phyloP scores from a whole-genome alignment of 1,140 invertebrate species.

The Tetramorium parvispinum region DNA sequence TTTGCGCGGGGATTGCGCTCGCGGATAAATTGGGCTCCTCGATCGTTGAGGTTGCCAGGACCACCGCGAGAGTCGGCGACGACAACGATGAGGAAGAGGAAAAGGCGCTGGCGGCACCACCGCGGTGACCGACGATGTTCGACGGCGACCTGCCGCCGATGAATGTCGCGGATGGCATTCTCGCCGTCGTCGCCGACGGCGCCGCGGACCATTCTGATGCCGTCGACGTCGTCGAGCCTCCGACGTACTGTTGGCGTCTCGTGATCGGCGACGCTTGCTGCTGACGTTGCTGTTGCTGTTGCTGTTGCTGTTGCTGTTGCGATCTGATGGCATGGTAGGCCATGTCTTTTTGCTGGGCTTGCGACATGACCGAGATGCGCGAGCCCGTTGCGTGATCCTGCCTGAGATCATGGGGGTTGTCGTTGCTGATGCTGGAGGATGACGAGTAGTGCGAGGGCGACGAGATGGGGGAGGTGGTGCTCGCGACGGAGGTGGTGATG shows the following conservation, averaged over 20 bases:
- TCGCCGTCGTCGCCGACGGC: conserved; percentile 64
- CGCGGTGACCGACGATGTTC: conserved; percentile 11
- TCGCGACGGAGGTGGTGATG: conserved; percentile 45
- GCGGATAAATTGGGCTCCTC: not conserved
- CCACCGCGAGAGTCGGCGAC: conserved; percentile 49
- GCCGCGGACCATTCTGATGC: conserved; percentile 30
- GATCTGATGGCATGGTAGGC: conserved; percentile 17
- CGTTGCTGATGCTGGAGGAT: conserved; percentile 41
- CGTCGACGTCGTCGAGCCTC: conserved; percentile 62
- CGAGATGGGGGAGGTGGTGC: conserved; percentile 52
- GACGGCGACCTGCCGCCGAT: not conserved
- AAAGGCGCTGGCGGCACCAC: not conserved
- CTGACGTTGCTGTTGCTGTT: conserved; percentile 55
- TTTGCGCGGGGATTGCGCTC: conserved; percentile 7
- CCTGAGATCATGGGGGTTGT: conserved; percentile 7
- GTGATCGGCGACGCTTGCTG: conserved; percentile 37
- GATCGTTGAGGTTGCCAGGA: conserved; percentile 29
- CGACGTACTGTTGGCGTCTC: conserved; percentile 48
- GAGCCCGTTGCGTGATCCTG: conserved; percentile 33
- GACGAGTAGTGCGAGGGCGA: conserved; percentile 66
- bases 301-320: conserved; percentile 48
- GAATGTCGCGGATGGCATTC: conserved; percentile 15
- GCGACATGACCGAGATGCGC: conserved; percentile 15
- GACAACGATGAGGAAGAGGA: conserved; percentile 31
- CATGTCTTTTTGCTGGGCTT: conserved; percentile 24